phyloP scores from a whole-genome alignment of 1,140 invertebrate genomes.

The Ectropis grisescens region DNA sequence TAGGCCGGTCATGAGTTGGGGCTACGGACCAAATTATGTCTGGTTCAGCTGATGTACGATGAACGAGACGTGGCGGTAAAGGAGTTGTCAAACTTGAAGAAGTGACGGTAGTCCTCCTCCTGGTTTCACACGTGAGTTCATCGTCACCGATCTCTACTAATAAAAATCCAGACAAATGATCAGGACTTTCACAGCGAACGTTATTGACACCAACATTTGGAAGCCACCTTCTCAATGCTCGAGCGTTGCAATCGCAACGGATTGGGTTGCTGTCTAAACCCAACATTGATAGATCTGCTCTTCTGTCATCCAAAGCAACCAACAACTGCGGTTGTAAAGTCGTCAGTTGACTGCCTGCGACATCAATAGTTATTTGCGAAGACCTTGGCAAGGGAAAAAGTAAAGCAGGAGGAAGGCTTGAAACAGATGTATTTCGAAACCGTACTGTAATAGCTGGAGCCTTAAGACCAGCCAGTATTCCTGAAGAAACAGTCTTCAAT shows the following conservation, averaged over 20 bases:
- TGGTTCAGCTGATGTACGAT: conserved; percentile 77
- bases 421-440: conserved; percentile 84
- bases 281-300: conserved; percentile 78
- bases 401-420: conserved; percentile 81
- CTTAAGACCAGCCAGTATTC: conserved; percentile 85
- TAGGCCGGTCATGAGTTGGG: conserved; percentile 71
- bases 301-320: conserved; percentile 83
- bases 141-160: conserved; percentile 83
- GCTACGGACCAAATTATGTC: conserved; percentile 91
- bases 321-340: conserved; percentile 83
- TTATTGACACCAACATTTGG: conserved; percentile 72
- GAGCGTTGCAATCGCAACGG: conserved; percentile 86
- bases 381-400: conserved; percentile 92
- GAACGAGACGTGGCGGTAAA: conserved; percentile 61
- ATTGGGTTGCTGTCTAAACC: conserved; percentile 85
- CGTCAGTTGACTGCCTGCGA: conserved; percentile 82
- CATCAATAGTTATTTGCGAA: conserved; percentile 81
- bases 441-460: conserved; percentile 77
- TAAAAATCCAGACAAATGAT: conserved; percentile 75
- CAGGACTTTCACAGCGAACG: conserved; percentile 77
- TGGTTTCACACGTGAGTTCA: conserved; percentile 81
- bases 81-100: conserved; percentile 56
- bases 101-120: conserved; percentile 67
- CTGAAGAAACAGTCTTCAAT: conserved; percentile 84
- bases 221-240: conserved; percentile 83